Conservation (phyloP, 2,888 invertebrate genomes). For the Creontiades dilutus region DNA sequence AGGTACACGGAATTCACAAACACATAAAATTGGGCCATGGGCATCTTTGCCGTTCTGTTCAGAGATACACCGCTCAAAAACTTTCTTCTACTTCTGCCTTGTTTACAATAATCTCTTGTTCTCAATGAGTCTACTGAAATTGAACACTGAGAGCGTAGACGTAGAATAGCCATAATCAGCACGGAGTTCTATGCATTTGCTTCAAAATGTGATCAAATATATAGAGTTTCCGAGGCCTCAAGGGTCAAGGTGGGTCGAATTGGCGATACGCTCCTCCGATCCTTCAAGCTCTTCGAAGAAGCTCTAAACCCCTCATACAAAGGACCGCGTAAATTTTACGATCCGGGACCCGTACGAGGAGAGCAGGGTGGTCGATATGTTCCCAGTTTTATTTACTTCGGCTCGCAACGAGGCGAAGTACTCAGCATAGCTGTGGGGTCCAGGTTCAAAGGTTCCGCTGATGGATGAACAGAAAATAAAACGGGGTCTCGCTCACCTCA, state of each 20-base stretch:
- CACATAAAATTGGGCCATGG: too few relatives aligned
- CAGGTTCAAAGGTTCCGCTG: slow-evolving; percentile 57
- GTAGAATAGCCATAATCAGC: too few relatives aligned
- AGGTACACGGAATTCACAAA: too few relatives aligned
- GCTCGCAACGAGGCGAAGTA: slow-evolving; percentile 23
- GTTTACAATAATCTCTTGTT: too few relatives aligned
- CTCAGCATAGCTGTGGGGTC: slow-evolving; percentile 22
- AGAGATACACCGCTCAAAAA: too few relatives aligned
- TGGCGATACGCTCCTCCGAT: slow-evolving; percentile 38
- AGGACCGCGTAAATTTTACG: slow-evolving; percentile 59
- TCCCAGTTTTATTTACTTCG: slow-evolving; percentile 44
- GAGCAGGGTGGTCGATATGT: slow-evolving; percentile 60
- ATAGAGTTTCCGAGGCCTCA: background rate
- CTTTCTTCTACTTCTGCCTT: too few relatives aligned
- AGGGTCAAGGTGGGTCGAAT: slow-evolving; percentile 14
- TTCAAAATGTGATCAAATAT: background rate
- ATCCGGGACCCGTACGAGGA: slow-evolving; percentile 1
- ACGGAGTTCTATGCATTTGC: background rate
- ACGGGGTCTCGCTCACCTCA: background rate
- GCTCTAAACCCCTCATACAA: slow-evolving; percentile 47
- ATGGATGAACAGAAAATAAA: slow-evolving; percentile 63
- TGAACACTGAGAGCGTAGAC: too few relatives aligned
- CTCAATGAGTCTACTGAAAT: too few relatives aligned
- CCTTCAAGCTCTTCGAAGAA: slow-evolving; percentile 38
- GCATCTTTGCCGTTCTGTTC: too few relatives aligned